phyloP scores from a whole-genome alignment of 2,113 vertebrate species.

The Axis porcinus region DNA sequence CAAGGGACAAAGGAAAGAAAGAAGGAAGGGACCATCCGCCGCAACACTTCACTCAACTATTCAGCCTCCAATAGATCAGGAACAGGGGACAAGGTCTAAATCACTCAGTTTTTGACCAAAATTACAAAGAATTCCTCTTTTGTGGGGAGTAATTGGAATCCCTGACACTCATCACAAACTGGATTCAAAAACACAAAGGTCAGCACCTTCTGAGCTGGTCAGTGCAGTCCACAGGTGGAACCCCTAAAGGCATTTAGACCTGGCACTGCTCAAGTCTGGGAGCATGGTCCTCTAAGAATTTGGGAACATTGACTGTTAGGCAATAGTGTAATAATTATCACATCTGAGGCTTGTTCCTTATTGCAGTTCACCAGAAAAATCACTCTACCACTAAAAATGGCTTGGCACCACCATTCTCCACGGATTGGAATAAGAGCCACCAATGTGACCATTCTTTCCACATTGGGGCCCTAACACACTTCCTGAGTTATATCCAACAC shows the following conservation, averaged over 20 bases:
- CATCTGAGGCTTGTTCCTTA: not conserved
- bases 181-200: not conserved
- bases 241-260: not conserved
- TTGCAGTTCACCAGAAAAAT: slow-evolving; percentile 21
- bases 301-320: not conserved
- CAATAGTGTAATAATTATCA: not conserved
- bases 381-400: not conserved
- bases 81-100: not conserved
- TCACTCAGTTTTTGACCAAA: not conserved
- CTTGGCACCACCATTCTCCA: slow-evolving; percentile 31
- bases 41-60: not conserved
- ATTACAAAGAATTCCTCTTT: not conserved
- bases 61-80: no score
- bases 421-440: slow-evolving; percentile 7
- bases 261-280: not conserved
- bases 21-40: not conserved
- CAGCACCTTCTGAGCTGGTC: not conserved
- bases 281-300: not conserved
- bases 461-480: no score
- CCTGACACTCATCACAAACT: not conserved
- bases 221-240: not conserved
- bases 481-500: not conserved
- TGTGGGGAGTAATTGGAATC: not conserved
- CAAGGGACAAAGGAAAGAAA: not conserved
- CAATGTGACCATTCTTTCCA: not conserved